Conservation (phyloP, 2,113 vertebrate species). For the Alaudala cheleensis region DNA sequence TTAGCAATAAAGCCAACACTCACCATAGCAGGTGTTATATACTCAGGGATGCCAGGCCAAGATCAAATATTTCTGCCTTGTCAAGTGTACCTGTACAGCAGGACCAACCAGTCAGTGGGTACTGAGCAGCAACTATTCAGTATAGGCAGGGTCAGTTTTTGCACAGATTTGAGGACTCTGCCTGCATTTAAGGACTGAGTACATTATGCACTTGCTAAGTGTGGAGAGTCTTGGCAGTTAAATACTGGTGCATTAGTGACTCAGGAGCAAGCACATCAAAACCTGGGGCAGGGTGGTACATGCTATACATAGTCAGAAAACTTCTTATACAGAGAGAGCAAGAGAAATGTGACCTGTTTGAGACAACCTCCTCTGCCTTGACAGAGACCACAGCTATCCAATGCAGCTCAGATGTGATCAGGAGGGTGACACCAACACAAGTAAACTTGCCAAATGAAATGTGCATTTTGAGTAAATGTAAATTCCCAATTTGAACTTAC, state of each 20-base stretch:
- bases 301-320: not conserved
- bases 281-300: not conserved
- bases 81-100: not conserved
- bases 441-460: not conserved
- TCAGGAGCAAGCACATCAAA: not conserved
- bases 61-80: not conserved
- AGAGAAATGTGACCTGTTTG: not conserved
- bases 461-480: rapidly evolving
- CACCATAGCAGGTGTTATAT: rapidly evolving
- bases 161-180: not conserved
- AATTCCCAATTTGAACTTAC: not conserved
- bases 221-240: not conserved
- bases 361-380: not conserved
- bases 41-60: not conserved
- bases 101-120: not conserved
- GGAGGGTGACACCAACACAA: not conserved
- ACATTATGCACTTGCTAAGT: not conserved
- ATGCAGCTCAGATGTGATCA: not conserved
- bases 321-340: not conserved
- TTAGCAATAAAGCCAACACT: not conserved
- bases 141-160: not conserved
- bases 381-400: not conserved
- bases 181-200: not conserved
- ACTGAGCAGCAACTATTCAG: not conserved
- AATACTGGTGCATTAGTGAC: not conserved